Percentiles rank a stretch among this genome's conserved stretches.
Conservation (phyloP, 2,797 vertebrate species). For the Propithecus perrieri region DNA sequence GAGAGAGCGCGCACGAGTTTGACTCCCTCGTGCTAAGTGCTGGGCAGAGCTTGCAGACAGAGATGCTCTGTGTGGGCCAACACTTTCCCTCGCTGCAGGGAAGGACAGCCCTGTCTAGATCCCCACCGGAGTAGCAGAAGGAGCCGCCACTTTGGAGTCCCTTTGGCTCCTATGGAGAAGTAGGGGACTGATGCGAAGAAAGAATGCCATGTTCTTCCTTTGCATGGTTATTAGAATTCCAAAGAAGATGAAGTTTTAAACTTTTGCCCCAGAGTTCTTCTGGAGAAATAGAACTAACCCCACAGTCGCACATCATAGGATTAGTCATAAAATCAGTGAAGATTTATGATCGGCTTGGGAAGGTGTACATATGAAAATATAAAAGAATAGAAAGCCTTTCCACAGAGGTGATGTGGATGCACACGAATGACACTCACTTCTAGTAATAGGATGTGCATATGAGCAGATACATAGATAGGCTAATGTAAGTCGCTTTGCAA, state of each 20-base stretch:
- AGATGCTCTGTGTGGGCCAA: background rate
- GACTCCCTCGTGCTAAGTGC: background rate
- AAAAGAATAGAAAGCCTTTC: background rate
- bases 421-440: background rate
- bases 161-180: background rate
- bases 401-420: background rate
- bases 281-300: background rate
- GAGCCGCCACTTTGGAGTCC: background rate
- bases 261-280: background rate
- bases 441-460: background rate
- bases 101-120: background rate
- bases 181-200: background rate
- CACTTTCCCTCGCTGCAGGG: background rate
- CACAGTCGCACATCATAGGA: background rate
- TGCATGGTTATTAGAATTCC: background rate
- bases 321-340: slow-evolving; percentile 22
- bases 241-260: slow-evolving; percentile 2
- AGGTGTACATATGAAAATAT: background rate
- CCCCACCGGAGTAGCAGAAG: accelerated
- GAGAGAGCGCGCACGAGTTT: background rate
- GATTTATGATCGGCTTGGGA: background rate
- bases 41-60: background rate
- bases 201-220: background rate
- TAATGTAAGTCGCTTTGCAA: slow-evolving; percentile 44
- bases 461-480: background rate